Evolutionary conservation across 2,888 invertebrate species (phyloP), one percentile per base, ranked within the genome.

Genomic region (Seira sanloemensis): DNA sequence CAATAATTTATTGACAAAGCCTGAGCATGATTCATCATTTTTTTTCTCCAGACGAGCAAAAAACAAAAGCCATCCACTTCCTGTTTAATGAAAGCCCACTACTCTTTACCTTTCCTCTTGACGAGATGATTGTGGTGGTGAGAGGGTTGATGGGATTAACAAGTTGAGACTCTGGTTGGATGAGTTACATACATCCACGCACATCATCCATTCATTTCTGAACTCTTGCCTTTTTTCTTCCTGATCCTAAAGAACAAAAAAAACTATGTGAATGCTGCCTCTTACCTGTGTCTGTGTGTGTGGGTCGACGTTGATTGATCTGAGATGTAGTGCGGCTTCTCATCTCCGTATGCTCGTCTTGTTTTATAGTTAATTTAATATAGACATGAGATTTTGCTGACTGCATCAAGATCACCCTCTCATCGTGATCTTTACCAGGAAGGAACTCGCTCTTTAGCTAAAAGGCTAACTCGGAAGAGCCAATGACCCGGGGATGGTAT

Each of bases 401-500:
- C n/a, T 37, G 37, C 37, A 37, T 37, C 37, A 37, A 7, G 37
- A 37, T 37, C 37, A 37, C 37, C 37, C 37, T 37, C n/a, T n/a
- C n/a, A n/a, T n/a, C 37, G 12, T 37, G 37, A 37, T 37, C 37
- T 37, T 37, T 37, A 37, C 37, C 79, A 85, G 85, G 84, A 86
- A 86, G 85, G 87, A 85, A 80, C 77, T 83, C 21, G 46, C 67
- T 2, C 23, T 24, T 75, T 62, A 26, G 68, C 23, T 58, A 58
- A 80, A 77, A 77, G 84, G 80, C 67, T 26, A 80, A 85, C 76
- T 87, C 86, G 83, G 86, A 87, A 86, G 86, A 86, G 87, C 86
- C 87, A 86, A 86, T 87, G 87, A 87, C 87, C 87, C 87, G 86
- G 86, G 86, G 87, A 76, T 79, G 67, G 77, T 74, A 25, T 80